phyloP scores from a whole-genome alignment of 30 jellyfish, hydroid and myxozoan species.

The Chrysaora quinquecirrha region DNA sequence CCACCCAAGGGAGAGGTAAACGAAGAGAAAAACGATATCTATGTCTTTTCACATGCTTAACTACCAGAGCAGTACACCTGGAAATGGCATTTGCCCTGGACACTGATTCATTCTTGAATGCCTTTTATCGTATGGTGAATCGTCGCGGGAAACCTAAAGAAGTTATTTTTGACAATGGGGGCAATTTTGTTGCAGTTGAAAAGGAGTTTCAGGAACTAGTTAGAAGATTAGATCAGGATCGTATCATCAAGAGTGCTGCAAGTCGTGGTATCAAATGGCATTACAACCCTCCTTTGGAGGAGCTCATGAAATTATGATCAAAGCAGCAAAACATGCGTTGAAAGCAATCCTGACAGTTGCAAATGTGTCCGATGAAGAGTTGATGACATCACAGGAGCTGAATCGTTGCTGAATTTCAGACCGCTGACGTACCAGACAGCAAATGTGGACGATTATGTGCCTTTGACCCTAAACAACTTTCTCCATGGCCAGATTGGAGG shows the following conservation, averaged over 20 bases:
- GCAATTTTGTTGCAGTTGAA: constrained; percentile 50
- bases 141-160: constrained; percentile 55
- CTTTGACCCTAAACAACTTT: constrained; percentile 53
- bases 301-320: constrained; percentile 38
- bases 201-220: constrained; percentile 52
- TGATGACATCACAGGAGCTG: constrained; percentile 34
- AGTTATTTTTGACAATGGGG: constrained; percentile 58
- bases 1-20: constrained; percentile 56
- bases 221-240: constrained; percentile 14
- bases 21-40: constrained; percentile 25
- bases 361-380: constrained; percentile 42
- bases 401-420: constrained; percentile 48
- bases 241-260: constrained; percentile 40
- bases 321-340: constrained; percentile 60
- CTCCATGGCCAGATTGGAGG: constrained; percentile 65
- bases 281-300: constrained; percentile 65
- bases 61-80: constrained; percentile 69
- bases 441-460: constrained; percentile 35
- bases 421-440: constrained; percentile 52
- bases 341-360: constrained; percentile 35
- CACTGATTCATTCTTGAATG: constrained; percentile 59
- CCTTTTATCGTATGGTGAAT: constrained; percentile 52
- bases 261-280: constrained; percentile 57
- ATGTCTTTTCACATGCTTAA: constrained; percentile 43
- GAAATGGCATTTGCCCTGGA: constrained; percentile 65